These are phyloP conservation scores for Poeciliopsis infans DNA, from an alignment of 2,797 vertebrate species.

Conservation along the genomic window DNA sequence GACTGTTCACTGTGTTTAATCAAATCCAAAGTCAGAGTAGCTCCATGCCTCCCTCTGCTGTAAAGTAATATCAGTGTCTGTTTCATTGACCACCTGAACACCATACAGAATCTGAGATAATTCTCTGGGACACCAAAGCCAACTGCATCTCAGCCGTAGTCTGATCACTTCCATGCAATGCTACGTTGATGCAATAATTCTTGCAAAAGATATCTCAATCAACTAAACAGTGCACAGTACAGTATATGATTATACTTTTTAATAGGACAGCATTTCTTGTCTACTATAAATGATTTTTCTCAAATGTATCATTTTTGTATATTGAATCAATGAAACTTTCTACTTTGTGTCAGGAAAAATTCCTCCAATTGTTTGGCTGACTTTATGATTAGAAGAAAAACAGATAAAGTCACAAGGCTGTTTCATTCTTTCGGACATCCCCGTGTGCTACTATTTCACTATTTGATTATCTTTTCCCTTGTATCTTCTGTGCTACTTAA, in stretches of 20 bases:
- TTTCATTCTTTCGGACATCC: conserved; percentile 43
- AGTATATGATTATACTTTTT: background rate
- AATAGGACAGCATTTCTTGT: background rate
- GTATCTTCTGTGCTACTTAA: conserved; percentile 41
- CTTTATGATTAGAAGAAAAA: conserved; percentile 51
- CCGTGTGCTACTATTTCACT: conserved; percentile 22
- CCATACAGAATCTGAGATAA: background rate
- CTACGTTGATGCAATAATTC: background rate
- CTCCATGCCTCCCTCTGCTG: background rate
- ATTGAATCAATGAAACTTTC: background rate
- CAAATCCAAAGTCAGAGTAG: background rate
- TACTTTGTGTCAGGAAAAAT: conserved; percentile 19
- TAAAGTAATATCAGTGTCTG: background rate
- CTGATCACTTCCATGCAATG: background rate
- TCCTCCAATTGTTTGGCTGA: conserved; percentile 49
- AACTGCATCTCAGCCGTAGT: background rate
- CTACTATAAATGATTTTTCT: background rate
- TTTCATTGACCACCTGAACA: background rate
- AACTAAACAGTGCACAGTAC: background rate
- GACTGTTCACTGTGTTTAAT: background rate
- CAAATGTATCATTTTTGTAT: background rate
- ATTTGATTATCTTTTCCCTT: conserved; percentile 45
- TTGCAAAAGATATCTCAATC: background rate
- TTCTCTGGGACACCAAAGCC: background rate
- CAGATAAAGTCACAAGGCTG: conserved; percentile 63